A percentile compares a stretch with the other conserved stretches of the same genome.
Conservation (phyloP, 2,113 vertebrate species). For the Blennius ocellaris region DNA sequence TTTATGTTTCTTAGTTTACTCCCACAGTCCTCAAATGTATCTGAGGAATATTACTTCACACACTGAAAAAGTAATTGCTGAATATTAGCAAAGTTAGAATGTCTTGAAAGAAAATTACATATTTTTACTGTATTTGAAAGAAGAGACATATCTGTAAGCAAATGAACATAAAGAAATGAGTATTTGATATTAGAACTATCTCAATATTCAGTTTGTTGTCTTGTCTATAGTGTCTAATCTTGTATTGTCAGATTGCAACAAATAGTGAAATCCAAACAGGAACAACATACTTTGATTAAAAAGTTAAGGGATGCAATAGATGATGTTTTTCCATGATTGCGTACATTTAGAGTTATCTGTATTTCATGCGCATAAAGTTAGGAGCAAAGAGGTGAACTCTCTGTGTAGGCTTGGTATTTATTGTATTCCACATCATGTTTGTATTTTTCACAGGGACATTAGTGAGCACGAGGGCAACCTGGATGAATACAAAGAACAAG, state of each 20-base stretch:
- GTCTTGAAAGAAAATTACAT: conserved; percentile 76
- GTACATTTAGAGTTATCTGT: not conserved
- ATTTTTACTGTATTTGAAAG: conserved; percentile 7
- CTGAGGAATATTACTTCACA: too few species aligned
- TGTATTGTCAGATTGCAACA: conserved; percentile 4
- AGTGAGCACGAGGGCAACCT: too few species aligned
- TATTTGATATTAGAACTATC: not conserved
- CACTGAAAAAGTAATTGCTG: too few species aligned
- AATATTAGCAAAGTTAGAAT: too few species aligned
- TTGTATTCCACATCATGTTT: too few species aligned
- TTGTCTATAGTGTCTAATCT: too few species aligned
- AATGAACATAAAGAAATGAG: conserved; percentile 81
- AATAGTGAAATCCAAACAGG: conserved; percentile 84
- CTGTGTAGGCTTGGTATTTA: too few species aligned
- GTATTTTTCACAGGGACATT: too few species aligned
- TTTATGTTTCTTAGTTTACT: too few species aligned
- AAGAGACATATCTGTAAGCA: conserved; percentile 84
- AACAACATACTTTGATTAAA: conserved; percentile 85
- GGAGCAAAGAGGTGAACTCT: not conserved
- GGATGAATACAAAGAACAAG: too few species aligned
- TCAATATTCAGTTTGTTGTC: not conserved
- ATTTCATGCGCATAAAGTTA: not conserved
- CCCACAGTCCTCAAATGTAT: too few species aligned
- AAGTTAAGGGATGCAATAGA: conserved; percentile 83
- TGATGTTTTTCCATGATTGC: conserved; percentile 47